phyloP scores from a whole-genome alignment of 2,797 vertebrate genomes.

The Melanotaenia boesemani region DNA sequence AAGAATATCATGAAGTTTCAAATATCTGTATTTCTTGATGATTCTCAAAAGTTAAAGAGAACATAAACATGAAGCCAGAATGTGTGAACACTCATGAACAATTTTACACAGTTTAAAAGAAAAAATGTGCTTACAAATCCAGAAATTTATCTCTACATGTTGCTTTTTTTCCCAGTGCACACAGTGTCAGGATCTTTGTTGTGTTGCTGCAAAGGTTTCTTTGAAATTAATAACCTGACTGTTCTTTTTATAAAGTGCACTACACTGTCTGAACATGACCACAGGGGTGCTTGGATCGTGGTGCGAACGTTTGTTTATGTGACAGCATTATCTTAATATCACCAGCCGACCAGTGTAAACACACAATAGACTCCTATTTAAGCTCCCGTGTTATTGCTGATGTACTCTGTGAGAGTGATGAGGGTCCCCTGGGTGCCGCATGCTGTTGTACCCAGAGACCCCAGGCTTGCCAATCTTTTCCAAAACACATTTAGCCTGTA shows the following conservation, averaged over 20 bases:
- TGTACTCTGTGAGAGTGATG: slow-evolving; percentile 27
- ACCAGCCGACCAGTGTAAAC: slow-evolving; percentile 38
- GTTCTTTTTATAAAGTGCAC: neutral
- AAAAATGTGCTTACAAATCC: neutral
- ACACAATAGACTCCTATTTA: slow-evolving; percentile 7
- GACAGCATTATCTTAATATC: slow-evolving; percentile 20
- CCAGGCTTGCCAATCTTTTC: slow-evolving; percentile 40
- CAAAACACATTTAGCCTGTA: slow-evolving; percentile 45
- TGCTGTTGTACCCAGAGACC: slow-evolving; percentile 22
- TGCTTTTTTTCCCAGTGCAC: neutral
- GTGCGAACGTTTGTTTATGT: slow-evolving; percentile 13
- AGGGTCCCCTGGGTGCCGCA: slow-evolving; percentile 37
- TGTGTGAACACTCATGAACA: neutral
- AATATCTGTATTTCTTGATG: neutral
- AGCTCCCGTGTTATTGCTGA: slow-evolving; percentile 25
- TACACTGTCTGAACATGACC: slow-evolving; percentile 10
- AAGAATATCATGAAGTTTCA: neutral
- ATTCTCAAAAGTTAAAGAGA: neutral
- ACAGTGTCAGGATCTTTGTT: neutral
- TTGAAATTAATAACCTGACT: slow-evolving; percentile 7
- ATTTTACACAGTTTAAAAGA: neutral
- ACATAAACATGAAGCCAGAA: neutral
- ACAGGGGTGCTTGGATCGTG: neutral
- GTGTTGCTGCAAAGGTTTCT: neutral
- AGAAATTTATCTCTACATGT: neutral